phyloP scores from a whole-genome alignment of 2,797 vertebrate species.

The Gallirallus australis region DNA sequence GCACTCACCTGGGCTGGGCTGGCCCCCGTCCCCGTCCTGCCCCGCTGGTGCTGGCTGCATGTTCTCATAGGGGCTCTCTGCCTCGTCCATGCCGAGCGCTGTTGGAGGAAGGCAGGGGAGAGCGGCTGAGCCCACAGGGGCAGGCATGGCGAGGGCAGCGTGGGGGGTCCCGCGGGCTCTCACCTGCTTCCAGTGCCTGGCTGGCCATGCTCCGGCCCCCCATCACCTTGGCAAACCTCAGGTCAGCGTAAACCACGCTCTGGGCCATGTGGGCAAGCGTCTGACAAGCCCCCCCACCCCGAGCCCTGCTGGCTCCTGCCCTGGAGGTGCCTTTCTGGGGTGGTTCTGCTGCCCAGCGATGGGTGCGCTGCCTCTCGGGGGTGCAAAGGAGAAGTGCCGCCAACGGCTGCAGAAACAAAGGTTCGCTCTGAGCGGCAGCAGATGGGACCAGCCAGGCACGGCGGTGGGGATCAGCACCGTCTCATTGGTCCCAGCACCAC shows the following conservation, averaged over 20 bases:
- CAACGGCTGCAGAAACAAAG: constrained; percentile 31
- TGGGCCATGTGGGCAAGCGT: constrained; percentile 54
- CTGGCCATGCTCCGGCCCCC: constrained; percentile 37
- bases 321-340: neutral
- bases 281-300: neutral
- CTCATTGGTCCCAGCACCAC: constrained; percentile 20
- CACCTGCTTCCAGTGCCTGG: constrained; percentile 54
- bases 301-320: neutral
- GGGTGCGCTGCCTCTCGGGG: fast-evolving
- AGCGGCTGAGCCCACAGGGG: fast-evolving
- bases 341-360: fast-evolving
- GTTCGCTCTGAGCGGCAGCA: neutral
- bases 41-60: neutral
- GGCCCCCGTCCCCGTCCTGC: neutral
- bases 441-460: constrained; percentile 8
- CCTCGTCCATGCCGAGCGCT: constrained; percentile 38
- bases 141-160: fast-evolving
- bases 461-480: neutral
- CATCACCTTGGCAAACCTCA: constrained; percentile 73
- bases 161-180: neutral
- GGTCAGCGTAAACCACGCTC: constrained; percentile 73
- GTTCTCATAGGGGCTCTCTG: constrained; percentile 74
- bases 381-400: neutral
- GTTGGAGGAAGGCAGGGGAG: neutral
- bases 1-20: constrained; percentile 53